phyloP scores from a whole-genome alignment of 2,797 vertebrate genomes.

The Peromyscus attwateri region DNA sequence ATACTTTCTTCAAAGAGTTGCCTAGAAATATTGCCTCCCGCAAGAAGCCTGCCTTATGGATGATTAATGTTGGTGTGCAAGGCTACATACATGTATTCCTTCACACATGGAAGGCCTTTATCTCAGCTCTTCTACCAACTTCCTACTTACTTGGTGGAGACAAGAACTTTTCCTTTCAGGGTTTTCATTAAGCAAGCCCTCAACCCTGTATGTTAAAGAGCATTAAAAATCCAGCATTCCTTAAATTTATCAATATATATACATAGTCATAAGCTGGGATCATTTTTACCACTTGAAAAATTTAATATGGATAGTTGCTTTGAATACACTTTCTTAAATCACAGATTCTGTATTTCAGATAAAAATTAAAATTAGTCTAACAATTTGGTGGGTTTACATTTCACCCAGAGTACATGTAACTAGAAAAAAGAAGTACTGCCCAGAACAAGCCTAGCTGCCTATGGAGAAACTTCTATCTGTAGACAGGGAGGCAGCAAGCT shows the following conservation, averaged over 20 bases:
- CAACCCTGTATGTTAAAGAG: background rate
- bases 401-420: background rate
- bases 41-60: background rate
- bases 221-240: constrained; percentile 28
- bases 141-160: background rate
- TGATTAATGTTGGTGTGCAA: background rate
- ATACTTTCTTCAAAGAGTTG: constrained; percentile 25
- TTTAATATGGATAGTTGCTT: background rate
- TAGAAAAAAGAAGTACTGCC: background rate
- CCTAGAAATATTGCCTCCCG: constrained; percentile 5
- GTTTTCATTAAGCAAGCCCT: constrained; percentile 33
- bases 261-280: background rate
- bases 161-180: constrained; percentile 23
- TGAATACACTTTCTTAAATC: constrained; percentile 43
- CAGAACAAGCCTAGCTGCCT: background rate
- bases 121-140: background rate
- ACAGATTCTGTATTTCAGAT: background rate
- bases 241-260: background rate
- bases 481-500: background rate
- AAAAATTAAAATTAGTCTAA: constrained; percentile 46
- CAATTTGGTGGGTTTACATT: background rate
- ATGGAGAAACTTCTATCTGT: background rate
- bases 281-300: constrained; percentile 14
- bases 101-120: background rate
- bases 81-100: background rate